A percentile compares a stretch with the other conserved stretches of the same genome.
Evolutionary conservation across 2,113 vertebrate genomes (phyloP).

Genomic region (Hiodon tergisus): DNA sequence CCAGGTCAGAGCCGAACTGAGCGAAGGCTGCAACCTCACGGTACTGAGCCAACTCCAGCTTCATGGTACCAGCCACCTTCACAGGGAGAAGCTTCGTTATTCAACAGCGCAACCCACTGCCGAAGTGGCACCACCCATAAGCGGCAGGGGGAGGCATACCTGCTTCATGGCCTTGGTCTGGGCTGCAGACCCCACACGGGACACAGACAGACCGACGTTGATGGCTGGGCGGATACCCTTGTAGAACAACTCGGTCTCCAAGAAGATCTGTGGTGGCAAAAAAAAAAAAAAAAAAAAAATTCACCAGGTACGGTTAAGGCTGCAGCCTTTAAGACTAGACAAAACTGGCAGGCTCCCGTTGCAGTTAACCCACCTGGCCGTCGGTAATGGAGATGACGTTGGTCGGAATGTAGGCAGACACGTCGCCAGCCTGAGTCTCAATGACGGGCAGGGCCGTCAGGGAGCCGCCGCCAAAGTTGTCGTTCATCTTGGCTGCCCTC

Average conservation of each 20-base stretch:
- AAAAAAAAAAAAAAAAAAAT: neutral
- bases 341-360: neutral
- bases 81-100: neutral
- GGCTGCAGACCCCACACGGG: constrained; percentile 95
- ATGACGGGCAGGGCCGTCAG: constrained; percentile 95
- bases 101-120: neutral
- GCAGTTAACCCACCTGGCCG: constrained; percentile 72
- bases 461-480: constrained; percentile 90
- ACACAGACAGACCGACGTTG: constrained; percentile 97
- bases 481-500: constrained; percentile 97
- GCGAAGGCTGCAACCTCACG: constrained; percentile 97
- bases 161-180: constrained; percentile 99
- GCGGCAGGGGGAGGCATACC: constrained; percentile 49
- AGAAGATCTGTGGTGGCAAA: constrained; percentile 77
- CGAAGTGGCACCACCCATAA: neutral
- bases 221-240: constrained; percentile 98
- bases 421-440: constrained; percentile 96
- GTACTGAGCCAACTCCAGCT: constrained; percentile 96
- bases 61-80: constrained; percentile 98
- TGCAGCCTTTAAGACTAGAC: neutral
- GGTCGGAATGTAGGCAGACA: constrained; percentile 98
- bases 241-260: constrained; percentile 98
- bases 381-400: constrained; percentile 99
- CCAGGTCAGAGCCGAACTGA: constrained; percentile 94
- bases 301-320: neutral